Percentiles rank a stretch among this genome's conserved stretches.
Evolutionary conservation across 2,113 vertebrate genomes (phyloP).

Genomic region (Carassius gibelio): DNA sequence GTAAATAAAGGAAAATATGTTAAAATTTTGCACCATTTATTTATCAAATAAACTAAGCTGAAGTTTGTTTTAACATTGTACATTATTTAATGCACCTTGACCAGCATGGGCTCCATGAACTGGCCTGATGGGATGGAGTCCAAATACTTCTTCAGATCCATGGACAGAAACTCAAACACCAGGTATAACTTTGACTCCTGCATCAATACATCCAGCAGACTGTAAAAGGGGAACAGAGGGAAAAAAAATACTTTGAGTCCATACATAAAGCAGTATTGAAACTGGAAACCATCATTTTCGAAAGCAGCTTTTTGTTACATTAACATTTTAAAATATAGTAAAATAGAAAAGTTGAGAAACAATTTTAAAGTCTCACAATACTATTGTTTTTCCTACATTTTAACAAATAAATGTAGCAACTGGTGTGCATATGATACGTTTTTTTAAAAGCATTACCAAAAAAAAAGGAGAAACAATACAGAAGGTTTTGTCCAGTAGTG

Average conservation of each 20-base stretch:
- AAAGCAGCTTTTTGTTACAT: background rate
- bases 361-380: too few species aligned
- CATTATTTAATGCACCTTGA: conserved; percentile 80
- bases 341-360: too few species aligned
- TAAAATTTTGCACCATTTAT: background rate
- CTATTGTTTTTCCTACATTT: too few species aligned
- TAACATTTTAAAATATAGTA: too few species aligned
- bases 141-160: conserved; percentile 98
- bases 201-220: conserved; percentile 96
- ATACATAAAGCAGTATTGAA: background rate
- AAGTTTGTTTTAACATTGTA: too few species aligned
- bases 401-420: too few species aligned
- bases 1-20: background rate
- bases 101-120: conserved; percentile 88
- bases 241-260: background rate
- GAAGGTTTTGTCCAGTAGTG: background rate
- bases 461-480: too few species aligned
- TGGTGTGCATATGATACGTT: too few species aligned
- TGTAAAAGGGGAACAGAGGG: conserved; percentile 60
- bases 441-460: too few species aligned
- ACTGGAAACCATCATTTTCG: background rate
- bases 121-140: conserved; percentile 92
- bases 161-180: conserved; percentile 97
- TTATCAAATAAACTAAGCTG: background rate
- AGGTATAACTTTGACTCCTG: conserved; percentile 95